Evolutionary conservation across 2,113 vertebrate genomes (phyloP).

Genomic region (Sphyrna mokarran): DNA sequence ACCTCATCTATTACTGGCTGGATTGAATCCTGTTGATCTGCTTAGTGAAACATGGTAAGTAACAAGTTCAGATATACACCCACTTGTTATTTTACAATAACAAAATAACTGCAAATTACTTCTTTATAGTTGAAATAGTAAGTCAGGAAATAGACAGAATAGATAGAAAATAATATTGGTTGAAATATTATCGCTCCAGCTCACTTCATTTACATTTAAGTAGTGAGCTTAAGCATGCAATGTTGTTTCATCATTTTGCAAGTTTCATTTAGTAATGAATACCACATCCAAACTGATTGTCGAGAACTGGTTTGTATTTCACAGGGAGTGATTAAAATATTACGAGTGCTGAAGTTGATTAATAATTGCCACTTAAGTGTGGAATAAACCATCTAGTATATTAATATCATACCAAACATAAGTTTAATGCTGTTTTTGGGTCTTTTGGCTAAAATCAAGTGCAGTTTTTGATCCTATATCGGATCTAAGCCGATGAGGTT

Average conservation of each 20-base stretch:
- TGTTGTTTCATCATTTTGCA: not conserved
- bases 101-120: not conserved
- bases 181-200: not conserved
- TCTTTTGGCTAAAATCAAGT: no score
- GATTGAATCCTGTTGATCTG: slow-evolving; percentile 69
- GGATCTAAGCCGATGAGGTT: no score
- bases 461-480: no score
- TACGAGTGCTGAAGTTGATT: not conserved
- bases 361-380: not conserved
- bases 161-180: no score
- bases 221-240: not conserved
- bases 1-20: slow-evolving; percentile 71
- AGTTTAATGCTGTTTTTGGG: no score
- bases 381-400: not conserved
- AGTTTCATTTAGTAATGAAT: not conserved
- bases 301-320: not conserved
- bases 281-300: not conserved
- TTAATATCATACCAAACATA: no score
- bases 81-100: slow-evolving; percentile 18
- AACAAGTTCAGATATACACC: not conserved
- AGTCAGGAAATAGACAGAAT: not conserved
- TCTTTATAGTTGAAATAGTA: not conserved
- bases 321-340: not conserved
- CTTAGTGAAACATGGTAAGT: slow-evolving; percentile 65
- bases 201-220: not conserved